phyloP scores from a whole-genome alignment of 1,140 invertebrate species.

The Maniola jurtina region DNA sequence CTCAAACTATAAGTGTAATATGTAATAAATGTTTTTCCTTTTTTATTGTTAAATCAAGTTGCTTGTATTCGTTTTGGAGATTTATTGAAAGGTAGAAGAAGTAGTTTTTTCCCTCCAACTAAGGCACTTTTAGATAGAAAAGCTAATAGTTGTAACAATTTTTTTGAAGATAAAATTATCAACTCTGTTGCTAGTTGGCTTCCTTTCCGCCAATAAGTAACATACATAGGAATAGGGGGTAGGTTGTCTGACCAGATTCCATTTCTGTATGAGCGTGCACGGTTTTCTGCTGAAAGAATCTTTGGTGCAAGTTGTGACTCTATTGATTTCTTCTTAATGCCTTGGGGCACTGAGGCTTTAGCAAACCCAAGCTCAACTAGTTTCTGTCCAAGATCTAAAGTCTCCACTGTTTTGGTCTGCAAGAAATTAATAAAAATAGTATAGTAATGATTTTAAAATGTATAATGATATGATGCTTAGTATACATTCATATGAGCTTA shows the following conservation, averaged over 20 bases:
- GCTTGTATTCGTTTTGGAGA: conserved; percentile 54
- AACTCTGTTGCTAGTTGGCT: conserved; percentile 42
- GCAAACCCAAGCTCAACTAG: conserved; percentile 71
- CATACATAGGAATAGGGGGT: conserved; percentile 58
- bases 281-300: conserved; percentile 58
- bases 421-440: conserved; percentile 30
- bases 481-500: no score
- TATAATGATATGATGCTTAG: no score
- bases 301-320: conserved; percentile 61
- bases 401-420: conserved; percentile 63
- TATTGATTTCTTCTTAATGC: conserved; percentile 62
- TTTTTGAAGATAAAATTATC: conserved; percentile 45
- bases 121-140: conserved; percentile 55
- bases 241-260: conserved; percentile 67
- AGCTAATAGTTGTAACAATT: conserved; percentile 44
- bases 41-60: conserved; percentile 38
- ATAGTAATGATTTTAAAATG: no score
- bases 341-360: conserved; percentile 55
- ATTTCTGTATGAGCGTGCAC: conserved; percentile 60
- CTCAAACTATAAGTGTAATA: conserved; percentile 19
- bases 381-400: conserved; percentile 64
- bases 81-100: conserved; percentile 50
- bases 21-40: neutral
- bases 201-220: conserved; percentile 66
- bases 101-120: conserved; percentile 55